Evolutionary conservation across 23 tunicate genomes (phyloP), one percentile per base, ranked within the genome.

Genomic region (Trididemnum miniatum): DNA sequence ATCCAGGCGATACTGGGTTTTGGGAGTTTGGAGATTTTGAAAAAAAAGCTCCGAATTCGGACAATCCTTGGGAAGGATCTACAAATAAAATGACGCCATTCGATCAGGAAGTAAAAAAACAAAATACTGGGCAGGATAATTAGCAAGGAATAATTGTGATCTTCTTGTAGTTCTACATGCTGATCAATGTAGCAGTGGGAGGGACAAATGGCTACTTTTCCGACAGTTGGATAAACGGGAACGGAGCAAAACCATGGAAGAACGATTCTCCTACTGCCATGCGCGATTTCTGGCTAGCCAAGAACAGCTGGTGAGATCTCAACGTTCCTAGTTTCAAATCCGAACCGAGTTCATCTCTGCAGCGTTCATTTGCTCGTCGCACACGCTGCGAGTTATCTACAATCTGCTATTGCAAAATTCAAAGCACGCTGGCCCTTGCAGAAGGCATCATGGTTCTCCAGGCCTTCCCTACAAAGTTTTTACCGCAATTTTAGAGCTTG

Each of bases 141-240:
- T 9, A 66, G n/a, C 7, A 49, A 49, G n/a, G n/a, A n/a, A n/a
- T n/a, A n/a, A n/a, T n/a, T n/a, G 18, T 9, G 18, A 49, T 49
- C 57, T 49, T 49, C 3, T 44, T 88, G 23, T 57, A 95, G 95
- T 95, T 95, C 62, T 95, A 76, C 71, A 32, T 95, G 38, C 34
- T 95, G n/a, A 77, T 95, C 33, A 95, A 95, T 78, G 37, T 95
- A 25, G 99, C 99, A 51, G 99, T 95, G 20, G 99, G 99, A 34
- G 99, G 99, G 36, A 89, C 95, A 25, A 95, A 95, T 81, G 99
- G 95, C 5, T 95, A 77, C 82, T 95, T 89, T 62, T 86, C 81
- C 23, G 99, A 95, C 63, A 9, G 52, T 9, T 89, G 90, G 91
- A 86, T 67, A 22, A 89, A 95, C 49, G 88, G 82, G 22, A 52